Evolutionary conservation across 2,797 vertebrate genomes (phyloP), one percentile per base, ranked within the genome.

Genomic region (Cirrhinus mrigala): DNA sequence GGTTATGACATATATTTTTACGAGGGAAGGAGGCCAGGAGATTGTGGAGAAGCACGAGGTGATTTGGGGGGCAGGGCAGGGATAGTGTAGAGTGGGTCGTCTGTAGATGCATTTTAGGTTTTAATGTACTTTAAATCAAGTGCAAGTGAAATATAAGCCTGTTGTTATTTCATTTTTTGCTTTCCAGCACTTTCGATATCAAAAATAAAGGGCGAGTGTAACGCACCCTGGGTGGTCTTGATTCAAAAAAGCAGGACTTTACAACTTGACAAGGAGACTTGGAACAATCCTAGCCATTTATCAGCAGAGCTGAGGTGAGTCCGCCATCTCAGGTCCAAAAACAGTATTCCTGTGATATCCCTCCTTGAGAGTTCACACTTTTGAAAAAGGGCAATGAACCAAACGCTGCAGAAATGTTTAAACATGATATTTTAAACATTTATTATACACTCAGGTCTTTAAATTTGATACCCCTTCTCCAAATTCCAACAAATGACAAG

Each of bases 1-100:
- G 94, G 92, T 93, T 87, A 90, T 91, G 86, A 92, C 93, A 94
- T 92, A 90, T 92, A 92, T 90, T 89, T 90, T 87, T 87, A 82
- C 1, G 54, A 85, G 86, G 84, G 82, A 85, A 60, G 77, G 76
- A 75, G 58, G 78, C 58, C 77, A 85, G 83, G 69, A 87, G 74
- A 66, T 69, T 79, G 81, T 64, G 46, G 62, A 81, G 84, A 74
- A 76, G 56, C 68, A 66, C 56, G n/a, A 52, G 79, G 79, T 80
- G 76, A 79, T 79, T 58, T 71, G 54, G 27, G 74, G 68, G 48
- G 70, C 85, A 69, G 74, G 62, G 83, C 27, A 64, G 54, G 33
- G 56, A 56, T 69, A 71, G 10, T 73, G 52, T 46, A 12, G 29
- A 83, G 74, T 16, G 22, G n/a, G 40, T 10, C 52, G 27, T 68